Base-by-base conservation (phyloP, 1,140 invertebrate species). In the Phocides pigmalion region DNA sequence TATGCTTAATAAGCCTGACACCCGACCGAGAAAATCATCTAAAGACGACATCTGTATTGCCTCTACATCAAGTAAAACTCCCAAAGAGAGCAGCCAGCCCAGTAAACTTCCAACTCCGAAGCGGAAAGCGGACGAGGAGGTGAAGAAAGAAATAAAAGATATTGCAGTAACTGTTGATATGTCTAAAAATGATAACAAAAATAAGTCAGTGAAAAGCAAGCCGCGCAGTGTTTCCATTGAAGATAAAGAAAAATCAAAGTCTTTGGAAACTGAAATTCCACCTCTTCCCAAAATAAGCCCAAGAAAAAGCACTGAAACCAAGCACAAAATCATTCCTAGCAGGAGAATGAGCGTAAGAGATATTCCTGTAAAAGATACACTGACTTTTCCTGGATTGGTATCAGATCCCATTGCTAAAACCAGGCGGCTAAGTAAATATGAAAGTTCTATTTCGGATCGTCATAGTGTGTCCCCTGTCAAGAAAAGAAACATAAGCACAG, bases 41-140 rank as follows among this genome's bases (percentile, higher is more conserved):
- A 93, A 93, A 83, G 78, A 87, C 74, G 79, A 89, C 66, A 41
- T 72, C 78, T 35, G 65, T 51, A 25, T 50, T 81, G 46, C 77
- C 81, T 53, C 74, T 87, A 69, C 72, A 69, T 47, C 80, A 74
- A 80, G 79, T 79, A 85, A 90, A 79, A 77, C 66, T 78, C 20
- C 93, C 76, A 94, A 94, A 92, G 90, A 92, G 89, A 81, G 74
- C 87, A 74, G 85, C 87, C 92, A 94, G 87, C 85, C 93, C 92
- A 68, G 85, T 91, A 80, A 93, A 93, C 77, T 90, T 94, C 87
- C 92, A 92, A 70, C 93, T 95, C 68, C 93, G 95, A 72, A 95
- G 93, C 93, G 94, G 94, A 94, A 95, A 94, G 81, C 92, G 93
- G 93, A 95, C 89, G 94, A 95, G 93, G 94, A 93, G 90, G 17